Conservation (phyloP, 1,140 invertebrate genomes). For the Drosophila tani region DNA sequence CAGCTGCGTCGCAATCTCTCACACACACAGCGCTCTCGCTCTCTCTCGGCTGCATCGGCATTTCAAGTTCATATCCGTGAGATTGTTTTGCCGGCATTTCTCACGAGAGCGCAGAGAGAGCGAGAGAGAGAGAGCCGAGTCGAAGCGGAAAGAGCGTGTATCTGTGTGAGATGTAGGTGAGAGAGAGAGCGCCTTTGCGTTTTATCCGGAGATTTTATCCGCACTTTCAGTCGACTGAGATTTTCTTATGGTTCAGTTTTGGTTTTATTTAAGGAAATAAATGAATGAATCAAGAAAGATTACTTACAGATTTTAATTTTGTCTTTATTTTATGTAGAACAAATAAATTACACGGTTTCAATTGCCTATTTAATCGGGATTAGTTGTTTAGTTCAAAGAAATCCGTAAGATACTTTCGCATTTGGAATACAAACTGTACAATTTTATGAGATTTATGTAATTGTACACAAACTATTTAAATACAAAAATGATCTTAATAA, state of each 20-base stretch:
- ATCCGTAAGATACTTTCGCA: not conserved
- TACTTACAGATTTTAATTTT: not conserved
- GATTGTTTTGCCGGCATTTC: constrained; percentile 78
- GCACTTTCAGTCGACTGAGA: constrained; percentile 15
- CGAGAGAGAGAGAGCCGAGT: constrained; percentile 20
- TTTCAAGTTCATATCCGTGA: constrained; percentile 74
- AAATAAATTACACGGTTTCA: not conserved
- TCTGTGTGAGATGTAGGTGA: constrained; percentile 30
- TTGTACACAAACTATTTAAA: not conserved
- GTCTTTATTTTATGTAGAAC: not conserved
- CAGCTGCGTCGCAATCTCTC: constrained; percentile 57
- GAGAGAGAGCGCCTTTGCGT: constrained; percentile 31
- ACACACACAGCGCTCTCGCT: constrained; percentile 27
- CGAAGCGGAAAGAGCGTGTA: constrained; percentile 16
- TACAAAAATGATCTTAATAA: not conserved
- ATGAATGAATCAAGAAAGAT: not conserved
- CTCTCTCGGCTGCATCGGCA: constrained; percentile 62
- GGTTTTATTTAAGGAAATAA: not conserved
- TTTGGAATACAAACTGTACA: not conserved
- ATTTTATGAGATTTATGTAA: not conserved
- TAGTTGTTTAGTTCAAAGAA: fast-evolving
- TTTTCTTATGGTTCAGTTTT: constrained; percentile 20
- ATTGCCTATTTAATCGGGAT: no score
- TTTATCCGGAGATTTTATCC: constrained; percentile 73
- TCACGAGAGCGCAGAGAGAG: constrained; percentile 12